These are phyloP conservation scores for Chelonus insularis DNA, from an alignment of 1,140 invertebrate genomes.

Conservation along the genomic window DNA sequence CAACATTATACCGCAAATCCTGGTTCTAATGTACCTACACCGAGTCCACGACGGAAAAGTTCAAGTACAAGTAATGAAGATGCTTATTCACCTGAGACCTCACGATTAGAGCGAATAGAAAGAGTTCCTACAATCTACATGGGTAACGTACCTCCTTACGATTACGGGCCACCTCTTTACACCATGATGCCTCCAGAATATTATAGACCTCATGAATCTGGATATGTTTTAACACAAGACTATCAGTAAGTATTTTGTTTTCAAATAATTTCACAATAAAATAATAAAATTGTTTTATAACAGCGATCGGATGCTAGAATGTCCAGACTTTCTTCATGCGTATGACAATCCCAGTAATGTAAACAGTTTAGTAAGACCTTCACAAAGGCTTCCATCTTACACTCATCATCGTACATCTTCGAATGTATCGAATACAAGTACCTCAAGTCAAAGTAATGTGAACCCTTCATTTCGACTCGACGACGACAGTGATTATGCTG, in stretches of 20 bases:
- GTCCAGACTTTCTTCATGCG: constrained; percentile 58
- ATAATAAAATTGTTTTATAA: constrained; percentile 26
- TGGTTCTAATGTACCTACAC: constrained; percentile 65
- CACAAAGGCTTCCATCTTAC: constrained; percentile 56
- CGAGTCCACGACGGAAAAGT: constrained; percentile 70
- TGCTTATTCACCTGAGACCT: constrained; percentile 51
- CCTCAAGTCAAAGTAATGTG: constrained; percentile 61
- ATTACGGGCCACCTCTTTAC: constrained; percentile 52
- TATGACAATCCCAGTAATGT: constrained; percentile 67
- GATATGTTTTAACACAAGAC: constrained; percentile 47
- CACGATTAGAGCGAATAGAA: constrained; percentile 54
- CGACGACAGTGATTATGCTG: constrained; percentile 64
- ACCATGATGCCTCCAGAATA: constrained; percentile 44
- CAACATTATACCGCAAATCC: constrained; percentile 64
- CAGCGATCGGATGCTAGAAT: constrained; percentile 55
- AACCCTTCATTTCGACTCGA: constrained; percentile 69
- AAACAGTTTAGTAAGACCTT: constrained; percentile 59
- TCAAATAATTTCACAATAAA: neutral
- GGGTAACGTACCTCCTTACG: constrained; percentile 42
- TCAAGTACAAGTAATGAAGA: constrained; percentile 69
- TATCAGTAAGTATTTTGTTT: constrained; percentile 48
- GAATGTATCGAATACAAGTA: constrained; percentile 71
- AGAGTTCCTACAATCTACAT: constrained; percentile 63
- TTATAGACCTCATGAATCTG: constrained; percentile 44
- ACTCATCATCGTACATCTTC: constrained; percentile 70